Evolutionary conservation across 2,113 vertebrate species (phyloP).

Genomic region (Tachycineta bicolor): DNA sequence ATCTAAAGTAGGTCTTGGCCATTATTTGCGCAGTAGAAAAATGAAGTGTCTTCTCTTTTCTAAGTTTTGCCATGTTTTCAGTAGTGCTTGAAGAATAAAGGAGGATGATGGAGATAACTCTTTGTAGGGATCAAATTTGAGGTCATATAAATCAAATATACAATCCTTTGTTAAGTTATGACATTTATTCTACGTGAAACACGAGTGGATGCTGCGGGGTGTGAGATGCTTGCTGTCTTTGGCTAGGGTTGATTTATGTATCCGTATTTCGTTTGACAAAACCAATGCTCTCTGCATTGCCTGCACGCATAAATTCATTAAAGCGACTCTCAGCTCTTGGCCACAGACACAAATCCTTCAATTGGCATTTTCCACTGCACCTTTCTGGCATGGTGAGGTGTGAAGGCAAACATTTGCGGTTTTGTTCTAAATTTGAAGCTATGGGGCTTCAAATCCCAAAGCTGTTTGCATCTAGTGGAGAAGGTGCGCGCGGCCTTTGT

Average conservation of each 20-base stretch:
- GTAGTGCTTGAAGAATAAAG: neutral
- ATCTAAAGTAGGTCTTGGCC: neutral
- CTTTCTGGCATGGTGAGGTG: neutral
- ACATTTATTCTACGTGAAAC: neutral
- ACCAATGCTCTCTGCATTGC: neutral
- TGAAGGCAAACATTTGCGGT: neutral
- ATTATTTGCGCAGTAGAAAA: neutral
- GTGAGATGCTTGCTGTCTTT: conserved; percentile 4
- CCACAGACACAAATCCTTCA: neutral
- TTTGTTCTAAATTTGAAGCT: neutral
- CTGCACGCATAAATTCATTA: neutral
- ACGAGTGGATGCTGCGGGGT: neutral
- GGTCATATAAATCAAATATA: neutral
- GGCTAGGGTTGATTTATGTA: neutral
- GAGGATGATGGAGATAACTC: neutral
- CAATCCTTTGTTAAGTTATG: neutral
- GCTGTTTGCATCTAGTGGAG: neutral
- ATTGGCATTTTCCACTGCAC: rapidly evolving
- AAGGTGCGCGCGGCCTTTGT: neutral
- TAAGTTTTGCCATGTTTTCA: neutral
- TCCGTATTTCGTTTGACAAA: neutral
- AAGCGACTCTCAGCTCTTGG: neutral
- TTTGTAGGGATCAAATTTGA: neutral
- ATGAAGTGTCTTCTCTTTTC: neutral
- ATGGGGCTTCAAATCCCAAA: neutral